phyloP scores from a whole-genome alignment of 2,888 invertebrate species.

The Bruchidius siliquastri region DNA sequence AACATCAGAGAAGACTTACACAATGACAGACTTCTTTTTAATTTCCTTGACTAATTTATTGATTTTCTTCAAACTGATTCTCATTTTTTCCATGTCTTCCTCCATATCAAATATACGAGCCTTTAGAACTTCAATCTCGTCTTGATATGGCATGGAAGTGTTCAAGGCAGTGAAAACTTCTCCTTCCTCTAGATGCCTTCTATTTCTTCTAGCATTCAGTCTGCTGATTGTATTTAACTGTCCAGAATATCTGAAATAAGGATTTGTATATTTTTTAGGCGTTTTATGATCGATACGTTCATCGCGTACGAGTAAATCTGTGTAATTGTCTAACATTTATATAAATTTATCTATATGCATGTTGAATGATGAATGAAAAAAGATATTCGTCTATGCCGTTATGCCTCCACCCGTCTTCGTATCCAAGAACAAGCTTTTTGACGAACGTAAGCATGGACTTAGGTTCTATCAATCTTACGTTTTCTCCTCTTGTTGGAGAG shows the following conservation, averaged over 20 bases:
- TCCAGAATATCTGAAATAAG: background rate
- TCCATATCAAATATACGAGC: background rate
- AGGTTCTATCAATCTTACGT: too few species aligned
- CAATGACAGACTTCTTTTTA: background rate
- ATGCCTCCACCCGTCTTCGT: too few species aligned
- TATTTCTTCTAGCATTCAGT: background rate
- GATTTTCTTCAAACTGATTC: background rate
- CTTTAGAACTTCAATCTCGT: background rate
- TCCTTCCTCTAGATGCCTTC: background rate
- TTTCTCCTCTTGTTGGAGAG: too few species aligned
- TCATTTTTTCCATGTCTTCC: constrained; percentile 1
- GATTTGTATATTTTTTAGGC: too few species aligned
- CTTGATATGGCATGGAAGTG: background rate
- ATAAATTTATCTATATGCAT: too few species aligned
- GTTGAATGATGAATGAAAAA: too few species aligned
- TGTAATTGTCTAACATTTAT: too few species aligned
- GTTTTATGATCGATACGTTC: too few species aligned
- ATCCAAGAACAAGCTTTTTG: too few species aligned
- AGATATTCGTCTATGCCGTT: too few species aligned
- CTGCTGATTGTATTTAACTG: background rate
- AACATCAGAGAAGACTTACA: background rate
- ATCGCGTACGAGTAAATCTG: too few species aligned
- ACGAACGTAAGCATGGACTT: too few species aligned
- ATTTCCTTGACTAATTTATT: background rate
- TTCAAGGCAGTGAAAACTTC: background rate